Evolutionary conservation across 2,888 invertebrate species (phyloP).

Genomic region (Macrosoma leucophasiata): DNA sequence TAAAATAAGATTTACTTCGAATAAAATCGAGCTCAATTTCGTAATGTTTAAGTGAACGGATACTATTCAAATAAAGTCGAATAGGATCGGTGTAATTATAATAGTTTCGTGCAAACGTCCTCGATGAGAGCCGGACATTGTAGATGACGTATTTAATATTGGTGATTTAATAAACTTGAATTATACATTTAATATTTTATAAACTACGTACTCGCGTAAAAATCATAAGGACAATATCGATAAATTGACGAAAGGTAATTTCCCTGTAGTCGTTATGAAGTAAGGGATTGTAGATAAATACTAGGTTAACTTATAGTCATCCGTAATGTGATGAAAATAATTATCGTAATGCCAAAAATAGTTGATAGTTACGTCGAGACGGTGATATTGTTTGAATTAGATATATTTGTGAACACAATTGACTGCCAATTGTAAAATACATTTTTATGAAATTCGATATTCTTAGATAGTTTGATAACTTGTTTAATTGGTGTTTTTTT

Average conservation of each 20-base stretch:
- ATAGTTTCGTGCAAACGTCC: conserved; percentile 65
- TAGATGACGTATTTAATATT: conserved; percentile 52
- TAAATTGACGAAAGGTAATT: conserved; percentile 64
- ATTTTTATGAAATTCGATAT: conserved; percentile 67
- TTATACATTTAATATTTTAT: conserved; percentile 69
- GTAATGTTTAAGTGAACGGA: conserved; percentile 58
- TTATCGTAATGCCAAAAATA: conserved; percentile 57
- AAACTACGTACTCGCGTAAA: conserved; percentile 72
- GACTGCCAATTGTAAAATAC: conserved; percentile 71
- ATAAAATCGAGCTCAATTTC: conserved; percentile 73
- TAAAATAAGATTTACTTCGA: conserved; percentile 64
- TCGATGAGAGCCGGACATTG: conserved; percentile 61
- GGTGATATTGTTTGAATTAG: conserved; percentile 66
- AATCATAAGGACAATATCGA: conserved; percentile 74
- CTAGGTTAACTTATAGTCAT: conserved; percentile 51
- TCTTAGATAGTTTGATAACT: conserved; percentile 67
- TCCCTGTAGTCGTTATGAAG: conserved; percentile 52
- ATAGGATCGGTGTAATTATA: conserved; percentile 47
- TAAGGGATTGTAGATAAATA: conserved; percentile 61
- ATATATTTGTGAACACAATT: conserved; percentile 63
- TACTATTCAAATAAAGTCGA: conserved; percentile 53
- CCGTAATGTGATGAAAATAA: conserved; percentile 40
- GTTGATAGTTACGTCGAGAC: conserved; percentile 43
- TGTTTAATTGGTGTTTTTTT: conserved; percentile 65
- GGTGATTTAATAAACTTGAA: conserved; percentile 50